A percentile compares a stretch with the other conserved stretches of the same genome.
These are phyloP conservation scores for Chaetorhynchus papuensis DNA, from an alignment of 2,113 vertebrate species.

Conservation along the genomic window DNA sequence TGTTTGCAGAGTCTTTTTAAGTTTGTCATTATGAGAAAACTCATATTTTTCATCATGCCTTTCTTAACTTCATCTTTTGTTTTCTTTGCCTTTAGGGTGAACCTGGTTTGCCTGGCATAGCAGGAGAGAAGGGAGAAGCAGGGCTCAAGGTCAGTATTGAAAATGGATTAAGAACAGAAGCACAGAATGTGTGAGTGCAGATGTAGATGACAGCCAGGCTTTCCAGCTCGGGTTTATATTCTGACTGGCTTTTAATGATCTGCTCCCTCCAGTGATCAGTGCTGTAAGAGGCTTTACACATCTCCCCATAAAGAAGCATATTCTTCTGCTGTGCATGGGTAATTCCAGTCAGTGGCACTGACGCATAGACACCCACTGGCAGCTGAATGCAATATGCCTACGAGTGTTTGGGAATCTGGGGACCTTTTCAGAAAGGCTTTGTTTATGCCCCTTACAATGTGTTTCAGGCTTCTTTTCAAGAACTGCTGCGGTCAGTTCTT, in stretches of 20 bases:
- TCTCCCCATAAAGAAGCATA: neutral
- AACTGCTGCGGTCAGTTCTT: neutral
- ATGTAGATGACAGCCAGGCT: neutral
- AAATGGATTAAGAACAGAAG: neutral
- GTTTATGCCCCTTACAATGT: slow-evolving; percentile 13
- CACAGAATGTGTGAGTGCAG: neutral
- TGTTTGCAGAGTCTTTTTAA: neutral
- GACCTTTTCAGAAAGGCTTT: slow-evolving; percentile 9
- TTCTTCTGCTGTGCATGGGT: neutral
- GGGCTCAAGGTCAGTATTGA: slow-evolving; percentile 84
- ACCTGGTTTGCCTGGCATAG: slow-evolving; percentile 77
- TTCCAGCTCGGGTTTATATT: neutral
- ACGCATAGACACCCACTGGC: neutral
- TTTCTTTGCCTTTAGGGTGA: slow-evolving; percentile 81
- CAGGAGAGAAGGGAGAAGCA: slow-evolving; percentile 82
- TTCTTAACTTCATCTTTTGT: neutral
- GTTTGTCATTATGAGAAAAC: neutral
- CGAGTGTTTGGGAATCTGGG: slow-evolving; percentile 28
- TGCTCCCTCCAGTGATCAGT: neutral
- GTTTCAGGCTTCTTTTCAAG: slow-evolving; percentile 39
- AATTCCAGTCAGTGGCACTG: neutral
- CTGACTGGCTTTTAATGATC: neutral
- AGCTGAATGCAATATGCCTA: neutral
- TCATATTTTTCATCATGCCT: neutral
- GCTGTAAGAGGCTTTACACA: neutral